These are phyloP conservation scores for Synanthedon tipuliformis DNA, from an alignment of 2,888 invertebrate genomes.

Conservation along the genomic window DNA sequence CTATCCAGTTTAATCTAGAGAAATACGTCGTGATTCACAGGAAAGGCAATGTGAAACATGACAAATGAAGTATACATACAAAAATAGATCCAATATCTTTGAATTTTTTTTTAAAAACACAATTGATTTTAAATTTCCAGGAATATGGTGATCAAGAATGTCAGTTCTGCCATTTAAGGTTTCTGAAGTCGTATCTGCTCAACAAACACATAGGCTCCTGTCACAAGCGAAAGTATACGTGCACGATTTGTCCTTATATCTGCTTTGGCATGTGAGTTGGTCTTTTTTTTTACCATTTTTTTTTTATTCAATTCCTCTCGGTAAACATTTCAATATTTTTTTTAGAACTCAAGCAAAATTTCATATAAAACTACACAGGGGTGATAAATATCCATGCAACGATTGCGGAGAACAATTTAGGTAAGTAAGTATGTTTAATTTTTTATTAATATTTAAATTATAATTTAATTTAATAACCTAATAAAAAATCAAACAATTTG, in stretches of 20 bases:
- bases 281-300: no score
- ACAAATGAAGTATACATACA: no score
- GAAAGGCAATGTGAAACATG: no score
- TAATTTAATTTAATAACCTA: no score
- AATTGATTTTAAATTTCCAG: not conserved
- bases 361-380: conserved; percentile 23
- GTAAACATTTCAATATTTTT: not conserved
- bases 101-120: no score
- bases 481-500: no score
- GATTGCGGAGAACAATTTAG: conserved; percentile 24
- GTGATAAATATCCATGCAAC: conserved; percentile 24
- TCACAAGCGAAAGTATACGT: conserved; percentile 26
- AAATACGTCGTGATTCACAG: no score
- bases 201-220: conserved; percentile 14
- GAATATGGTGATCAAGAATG: not conserved
- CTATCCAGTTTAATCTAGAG: no score
- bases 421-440: conserved; percentile 13
- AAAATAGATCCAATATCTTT: no score
- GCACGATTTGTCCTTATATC: conserved; percentile 25
- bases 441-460: no score
- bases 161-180: not conserved
- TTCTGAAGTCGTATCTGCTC: not conserved
- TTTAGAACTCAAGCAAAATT: conserved; percentile 24
- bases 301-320: no score
- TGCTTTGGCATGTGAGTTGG: conserved; percentile 26